A percentile compares a stretch with the other conserved stretches of the same genome.
Conservation (phyloP, 1,140 invertebrate species). For the Idris sp. region DNA sequence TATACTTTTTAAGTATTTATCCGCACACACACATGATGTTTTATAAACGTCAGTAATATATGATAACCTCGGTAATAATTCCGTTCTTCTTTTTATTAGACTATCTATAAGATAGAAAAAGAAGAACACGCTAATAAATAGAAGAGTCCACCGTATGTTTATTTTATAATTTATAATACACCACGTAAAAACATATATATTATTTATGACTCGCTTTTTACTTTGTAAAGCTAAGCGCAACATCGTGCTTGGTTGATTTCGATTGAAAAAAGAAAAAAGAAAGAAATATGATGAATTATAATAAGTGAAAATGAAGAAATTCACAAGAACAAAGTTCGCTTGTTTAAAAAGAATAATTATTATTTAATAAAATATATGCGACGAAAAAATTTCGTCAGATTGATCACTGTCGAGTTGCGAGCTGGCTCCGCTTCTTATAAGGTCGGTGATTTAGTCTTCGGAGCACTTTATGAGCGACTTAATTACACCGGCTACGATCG, state of each 20-base stretch:
- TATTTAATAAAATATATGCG: conserved; percentile 59
- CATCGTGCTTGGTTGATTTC: conserved; percentile 37
- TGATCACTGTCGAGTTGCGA: conserved; percentile 57
- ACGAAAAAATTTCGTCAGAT: conserved; percentile 53
- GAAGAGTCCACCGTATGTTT: conserved; percentile 34
- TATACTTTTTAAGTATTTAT: conserved; percentile 1
- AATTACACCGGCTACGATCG: conserved; percentile 56
- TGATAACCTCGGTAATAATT: conserved; percentile 44
- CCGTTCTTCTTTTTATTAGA: conserved; percentile 17
- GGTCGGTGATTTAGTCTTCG: conserved; percentile 54
- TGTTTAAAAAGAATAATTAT: too few species aligned
- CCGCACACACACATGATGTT: conserved; percentile 6
- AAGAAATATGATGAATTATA: conserved; percentile 42
- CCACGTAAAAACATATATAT: conserved; percentile 36
- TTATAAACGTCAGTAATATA: conserved; percentile 29
- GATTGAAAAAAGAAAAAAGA: conserved; percentile 13
- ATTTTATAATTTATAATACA: conserved; percentile 51
- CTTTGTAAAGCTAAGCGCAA: conserved; percentile 32
- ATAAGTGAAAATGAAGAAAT: conserved; percentile 56
- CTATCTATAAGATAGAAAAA: conserved; percentile 46
- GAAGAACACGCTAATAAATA: conserved; percentile 28
- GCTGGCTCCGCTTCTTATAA: conserved; percentile 55
- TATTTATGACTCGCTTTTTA: conserved; percentile 45
- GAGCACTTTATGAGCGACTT: conserved; percentile 61
- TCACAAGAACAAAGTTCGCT: too few species aligned